Base-by-base conservation (phyloP, 2,113 vertebrate genomes). In the Glaucidium brasilianum region DNA sequence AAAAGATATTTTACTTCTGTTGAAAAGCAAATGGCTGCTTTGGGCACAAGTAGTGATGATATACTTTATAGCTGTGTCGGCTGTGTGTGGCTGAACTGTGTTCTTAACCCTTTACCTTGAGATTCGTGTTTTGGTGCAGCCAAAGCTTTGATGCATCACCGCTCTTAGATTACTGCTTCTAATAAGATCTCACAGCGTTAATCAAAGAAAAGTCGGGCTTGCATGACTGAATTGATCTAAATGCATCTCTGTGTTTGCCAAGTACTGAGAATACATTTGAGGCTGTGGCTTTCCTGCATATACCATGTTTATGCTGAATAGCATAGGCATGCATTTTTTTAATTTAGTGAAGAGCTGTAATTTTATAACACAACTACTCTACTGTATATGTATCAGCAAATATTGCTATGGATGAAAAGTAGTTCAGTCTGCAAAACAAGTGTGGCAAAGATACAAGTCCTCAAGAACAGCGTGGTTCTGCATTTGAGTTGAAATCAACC, bases 161-260 rank as follows among this genome's bases (percentile, higher is more conserved):
- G 37, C n/a, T 49, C 39, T 52, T 10, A 5, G 14, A 2, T 60
- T 19, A 4, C 37, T 30, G 22, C 43, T 59, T 23, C 45, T 63
- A 7, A 3, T 32, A 32, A 53, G 43, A 35, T 45, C 60, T 37
- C 34, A 16, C 41, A 11, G 37, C 5, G 34, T 39, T 63, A 47
- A 52, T 64, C 37, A 6, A 34, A 64, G 62, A 6, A 2, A 37
- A 59, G 43, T 3, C n/a, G 62, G 62, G 34, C 73, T 74, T 5
- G 0, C 17, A 5, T 3, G 4, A 18, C 32, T 52, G 2, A 27
- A 15, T 18, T 18, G 25, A 18, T 30, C 56, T 35, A 29, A 30
- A 10, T 6, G 12, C 35, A 41, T 25, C 52, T 71, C 67, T 58
- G 4, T 11, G 15, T 55, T 50, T 25, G 39, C 35, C 55, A n/a